Base-by-base conservation (phyloP, 2,797 vertebrate species). In the Sternarchorhynchus goeldii region DNA sequence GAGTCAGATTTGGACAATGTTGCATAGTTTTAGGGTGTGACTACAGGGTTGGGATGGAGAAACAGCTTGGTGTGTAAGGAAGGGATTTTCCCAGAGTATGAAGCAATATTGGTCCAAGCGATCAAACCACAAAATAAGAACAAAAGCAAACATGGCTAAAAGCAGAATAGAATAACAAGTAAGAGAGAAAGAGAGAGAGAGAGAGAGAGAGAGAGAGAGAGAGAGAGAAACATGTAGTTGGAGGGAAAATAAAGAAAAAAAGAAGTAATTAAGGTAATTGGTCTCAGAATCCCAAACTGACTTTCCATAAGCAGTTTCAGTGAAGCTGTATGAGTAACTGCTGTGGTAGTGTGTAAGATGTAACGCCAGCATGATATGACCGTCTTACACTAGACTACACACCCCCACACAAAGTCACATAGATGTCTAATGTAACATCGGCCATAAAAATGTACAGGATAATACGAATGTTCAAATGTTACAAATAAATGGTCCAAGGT, bases 201-300 rank as follows among this genome's bases (percentile, higher is more conserved):
- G 20, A 60, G 89, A 87, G 85, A 29, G 73, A 84, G 87, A 55
- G 60, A 81, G 79, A 85, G 68, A 85, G 84, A 45, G 39, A 66
- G 45, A 78, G 91, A 89, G 85, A 82, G 73, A 63, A 63, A 71
- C 56, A 45, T 20, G 58, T 41, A 58, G 55, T 58, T 36, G 31
- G 29, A 77, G 25, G 53, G 36, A 60, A 76, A 75, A 71, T 65
- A 71, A 88, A 81, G 82, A 83, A 88, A 90, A 25, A 88, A 81
- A 75, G 90, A 90, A 88, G 91, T 88, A 90, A 92, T 92, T 91
- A 91, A 85, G 85, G 88, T 92, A 92, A 93, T 92, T 94, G 89
- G 91, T 92, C 90, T 92, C 91, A 78, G 90, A 90, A 91, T 92
- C 90, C 89, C 86, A 91, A 90, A 93, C 89, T 87, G 83, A 89